Evolutionary conservation across 2,797 vertebrate genomes (phyloP).

Genomic region (Neopelma chrysocephalum): DNA sequence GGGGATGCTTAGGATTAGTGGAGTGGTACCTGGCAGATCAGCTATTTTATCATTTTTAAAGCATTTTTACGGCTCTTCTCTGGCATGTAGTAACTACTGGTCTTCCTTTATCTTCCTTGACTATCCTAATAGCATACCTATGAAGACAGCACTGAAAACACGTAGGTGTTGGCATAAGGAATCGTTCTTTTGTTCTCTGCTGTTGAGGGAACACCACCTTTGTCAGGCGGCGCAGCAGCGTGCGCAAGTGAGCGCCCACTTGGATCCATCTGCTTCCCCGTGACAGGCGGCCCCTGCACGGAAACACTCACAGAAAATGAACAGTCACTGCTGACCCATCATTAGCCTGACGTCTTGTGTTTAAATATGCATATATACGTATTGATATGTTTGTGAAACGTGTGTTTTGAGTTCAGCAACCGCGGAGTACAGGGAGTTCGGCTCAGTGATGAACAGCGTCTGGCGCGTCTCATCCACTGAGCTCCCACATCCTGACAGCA

Average conservation of each 20-base stretch:
- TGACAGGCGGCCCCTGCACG: not conserved
- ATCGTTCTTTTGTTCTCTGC: conserved; percentile 38
- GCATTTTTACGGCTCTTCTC: not conserved
- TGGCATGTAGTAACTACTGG: not conserved
- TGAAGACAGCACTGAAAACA: not conserved
- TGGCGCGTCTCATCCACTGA: not conserved
- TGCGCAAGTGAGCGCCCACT: not conserved
- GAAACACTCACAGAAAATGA: not conserved
- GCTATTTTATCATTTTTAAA: not conserved
- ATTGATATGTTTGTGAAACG: not conserved
- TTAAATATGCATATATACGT: rapidly evolving
- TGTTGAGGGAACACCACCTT: not conserved
- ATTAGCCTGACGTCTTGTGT: not conserved
- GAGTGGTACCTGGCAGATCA: not conserved
- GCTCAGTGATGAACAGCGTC: not conserved
- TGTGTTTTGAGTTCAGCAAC: not conserved
- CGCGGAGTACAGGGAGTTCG: not conserved
- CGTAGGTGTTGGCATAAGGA: not conserved
- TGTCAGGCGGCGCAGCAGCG: not conserved
- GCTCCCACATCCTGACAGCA: not conserved
- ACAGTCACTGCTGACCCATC: not conserved
- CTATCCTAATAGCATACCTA: not conserved
- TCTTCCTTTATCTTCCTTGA: not conserved
- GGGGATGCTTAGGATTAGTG: not conserved
- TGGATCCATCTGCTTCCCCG: not conserved